Evolutionary conservation across 1,140 invertebrate species (phyloP).

Genomic region (Drosophila ananassae): DNA sequence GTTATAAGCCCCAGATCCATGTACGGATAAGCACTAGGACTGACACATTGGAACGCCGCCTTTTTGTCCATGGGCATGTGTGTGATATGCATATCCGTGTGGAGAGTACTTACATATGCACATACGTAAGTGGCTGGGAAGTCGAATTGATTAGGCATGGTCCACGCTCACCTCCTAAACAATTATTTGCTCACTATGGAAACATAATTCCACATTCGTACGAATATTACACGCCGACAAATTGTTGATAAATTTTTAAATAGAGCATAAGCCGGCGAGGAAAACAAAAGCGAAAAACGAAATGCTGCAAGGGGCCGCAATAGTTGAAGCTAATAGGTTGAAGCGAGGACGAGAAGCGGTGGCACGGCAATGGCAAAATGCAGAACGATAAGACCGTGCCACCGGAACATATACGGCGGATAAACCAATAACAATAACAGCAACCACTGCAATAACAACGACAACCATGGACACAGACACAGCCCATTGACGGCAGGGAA

Average conservation of each 20-base stretch:
- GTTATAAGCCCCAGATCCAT: no score
- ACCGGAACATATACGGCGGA: conserved; percentile 39
- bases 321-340: background rate
- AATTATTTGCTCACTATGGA: conserved; percentile 22
- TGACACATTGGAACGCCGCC: no score
- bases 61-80: no score
- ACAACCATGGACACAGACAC: conserved; percentile 13
- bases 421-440: conserved; percentile 40
- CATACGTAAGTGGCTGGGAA: background rate
- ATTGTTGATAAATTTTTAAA: conserved; percentile 64
- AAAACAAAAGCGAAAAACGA: conserved; percentile 8
- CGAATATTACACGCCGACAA: conserved; percentile 61
- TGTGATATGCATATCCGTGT: no score
- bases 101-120: no score
- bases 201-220: conserved; percentile 38
- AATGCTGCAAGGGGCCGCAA: background rate
- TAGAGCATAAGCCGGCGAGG: conserved; percentile 9
- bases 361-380: conserved; percentile 3
- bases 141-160: background rate
- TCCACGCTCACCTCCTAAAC: conserved; percentile 4
- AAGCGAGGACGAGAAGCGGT: background rate
- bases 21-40: no score
- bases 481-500: background rate
- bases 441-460: conserved; percentile 34
- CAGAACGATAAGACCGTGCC: conserved; percentile 51